Percentiles rank a stretch among this genome's conserved stretches.
phyloP scores from a whole-genome alignment of 37 sponge, comb jelly and placozoan species.

The Oscarella lobularis region DNA sequence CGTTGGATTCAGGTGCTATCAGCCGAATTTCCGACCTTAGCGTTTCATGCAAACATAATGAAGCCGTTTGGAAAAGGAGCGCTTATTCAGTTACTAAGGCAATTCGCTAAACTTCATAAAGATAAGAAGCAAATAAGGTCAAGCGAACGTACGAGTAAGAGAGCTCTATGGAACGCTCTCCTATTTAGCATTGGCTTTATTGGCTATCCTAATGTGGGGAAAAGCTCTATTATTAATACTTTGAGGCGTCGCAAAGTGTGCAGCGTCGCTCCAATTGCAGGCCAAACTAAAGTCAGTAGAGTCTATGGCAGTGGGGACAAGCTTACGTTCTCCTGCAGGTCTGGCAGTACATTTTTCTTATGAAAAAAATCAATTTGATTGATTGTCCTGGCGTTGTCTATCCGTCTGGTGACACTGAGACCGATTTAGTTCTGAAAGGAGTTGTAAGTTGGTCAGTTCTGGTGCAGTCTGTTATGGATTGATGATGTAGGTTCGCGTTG shows the following conservation, averaged over 20 bases:
- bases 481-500: constrained; percentile 56
- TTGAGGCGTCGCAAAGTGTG: constrained; percentile 88
- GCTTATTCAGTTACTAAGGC: constrained; percentile 86
- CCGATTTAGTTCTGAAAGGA: constrained; percentile 94
- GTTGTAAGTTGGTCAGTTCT: constrained; percentile 24
- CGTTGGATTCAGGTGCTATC: constrained; percentile 76
- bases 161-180: not conserved
- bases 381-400: constrained; percentile 98
- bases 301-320: too few species aligned
- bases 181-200: constrained; percentile 97
- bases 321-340: constrained; percentile 29
- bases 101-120: constrained; percentile 89
- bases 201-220: constrained; percentile 97
- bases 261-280: constrained; percentile 92
- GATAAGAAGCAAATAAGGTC: constrained; percentile 94
- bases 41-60: constrained; percentile 92
- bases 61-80: constrained; percentile 98
- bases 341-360: constrained; percentile 97
- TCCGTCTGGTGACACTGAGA: constrained; percentile 80
- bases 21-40: constrained; percentile 83
- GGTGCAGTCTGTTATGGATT: not conserved
- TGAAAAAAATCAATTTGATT: constrained; percentile 83
- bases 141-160: not conserved
- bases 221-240: constrained; percentile 97
- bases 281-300: constrained; percentile 85